Conservation (phyloP, 92 coral and sea anemone genomes). For the Virgularia gustaviana region DNA sequence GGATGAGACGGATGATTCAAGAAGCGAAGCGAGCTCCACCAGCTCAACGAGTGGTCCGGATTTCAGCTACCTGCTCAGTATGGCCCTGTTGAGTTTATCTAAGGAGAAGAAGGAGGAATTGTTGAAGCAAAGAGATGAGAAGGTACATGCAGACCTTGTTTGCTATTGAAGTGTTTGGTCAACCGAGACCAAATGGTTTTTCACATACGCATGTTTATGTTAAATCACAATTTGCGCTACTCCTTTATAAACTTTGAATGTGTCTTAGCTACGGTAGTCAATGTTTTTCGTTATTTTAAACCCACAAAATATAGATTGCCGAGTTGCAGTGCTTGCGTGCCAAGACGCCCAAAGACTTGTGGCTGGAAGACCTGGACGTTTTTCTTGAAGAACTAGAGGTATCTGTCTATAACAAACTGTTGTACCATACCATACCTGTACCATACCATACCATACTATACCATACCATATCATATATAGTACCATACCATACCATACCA, state of each 20-base stretch:
- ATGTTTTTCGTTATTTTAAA: too few relatives aligned
- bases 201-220: too few relatives aligned
- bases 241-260: too few relatives aligned
- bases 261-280: too few relatives aligned
- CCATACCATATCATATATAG: too few relatives aligned
- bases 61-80: constrained; percentile 69
- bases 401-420: not conserved
- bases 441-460: not conserved
- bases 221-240: too few relatives aligned
- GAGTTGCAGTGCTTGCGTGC: constrained; percentile 61
- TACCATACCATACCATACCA: too few relatives aligned
- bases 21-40: constrained; percentile 64
- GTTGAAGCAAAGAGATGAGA: constrained; percentile 75
- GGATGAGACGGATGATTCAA: constrained; percentile 54
- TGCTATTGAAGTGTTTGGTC: not conserved
- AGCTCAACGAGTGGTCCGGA: constrained; percentile 81
- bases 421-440: too few relatives aligned
- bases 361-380: constrained; percentile 73
- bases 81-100: constrained; percentile 77
- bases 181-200: too few relatives aligned
- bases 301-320: constrained; percentile 62
- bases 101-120: constrained; percentile 91
- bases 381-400: constrained; percentile 72
- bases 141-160: constrained; percentile 45
- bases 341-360: constrained; percentile 74